These are phyloP conservation scores for Girardinichthys multiradiatus DNA, from an alignment of 2,113 vertebrate genomes.

Conservation along the genomic window DNA sequence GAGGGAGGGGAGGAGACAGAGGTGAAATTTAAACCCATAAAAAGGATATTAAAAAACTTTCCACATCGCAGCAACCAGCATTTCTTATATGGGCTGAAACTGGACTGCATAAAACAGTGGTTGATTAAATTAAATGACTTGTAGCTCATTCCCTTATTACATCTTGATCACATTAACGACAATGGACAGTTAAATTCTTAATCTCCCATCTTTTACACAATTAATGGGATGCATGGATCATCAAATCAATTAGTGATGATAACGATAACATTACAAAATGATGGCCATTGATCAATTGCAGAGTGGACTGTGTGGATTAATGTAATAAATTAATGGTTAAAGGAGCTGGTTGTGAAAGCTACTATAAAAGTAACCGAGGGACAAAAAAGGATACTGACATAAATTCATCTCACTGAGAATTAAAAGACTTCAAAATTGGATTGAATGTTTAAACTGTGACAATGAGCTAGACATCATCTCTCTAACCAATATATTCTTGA, in stretches of 20 bases:
- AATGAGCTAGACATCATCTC: background rate
- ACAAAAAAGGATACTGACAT: background rate
- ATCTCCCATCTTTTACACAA: conserved; percentile 74
- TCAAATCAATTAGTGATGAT: conserved; percentile 81
- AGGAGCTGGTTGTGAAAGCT: conserved; percentile 22
- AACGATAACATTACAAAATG: conserved; percentile 75
- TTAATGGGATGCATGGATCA: conserved; percentile 75
- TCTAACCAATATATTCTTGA: background rate
- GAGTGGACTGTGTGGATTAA: conserved; percentile 34
- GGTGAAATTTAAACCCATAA: background rate
- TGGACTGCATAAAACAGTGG: conserved; percentile 62
- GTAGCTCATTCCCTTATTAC: conserved; percentile 74
- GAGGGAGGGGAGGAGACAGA: background rate
- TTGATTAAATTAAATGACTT: conserved; percentile 80
- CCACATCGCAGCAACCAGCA: conserved; percentile 31
- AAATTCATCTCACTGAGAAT: background rate
- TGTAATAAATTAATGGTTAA: conserved; percentile 46
- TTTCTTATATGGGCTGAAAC: conserved; percentile 62
- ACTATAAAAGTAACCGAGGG: conserved; percentile 11
- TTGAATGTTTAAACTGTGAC: background rate
- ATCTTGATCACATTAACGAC: conserved; percentile 80
- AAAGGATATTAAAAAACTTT: conserved; percentile 61
- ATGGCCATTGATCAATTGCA: conserved; percentile 68
- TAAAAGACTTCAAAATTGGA: background rate
- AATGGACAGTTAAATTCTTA: conserved; percentile 79